phyloP scores from a whole-genome alignment of 2,113 vertebrate genomes.

The Hemibagrus wyckioides region DNA sequence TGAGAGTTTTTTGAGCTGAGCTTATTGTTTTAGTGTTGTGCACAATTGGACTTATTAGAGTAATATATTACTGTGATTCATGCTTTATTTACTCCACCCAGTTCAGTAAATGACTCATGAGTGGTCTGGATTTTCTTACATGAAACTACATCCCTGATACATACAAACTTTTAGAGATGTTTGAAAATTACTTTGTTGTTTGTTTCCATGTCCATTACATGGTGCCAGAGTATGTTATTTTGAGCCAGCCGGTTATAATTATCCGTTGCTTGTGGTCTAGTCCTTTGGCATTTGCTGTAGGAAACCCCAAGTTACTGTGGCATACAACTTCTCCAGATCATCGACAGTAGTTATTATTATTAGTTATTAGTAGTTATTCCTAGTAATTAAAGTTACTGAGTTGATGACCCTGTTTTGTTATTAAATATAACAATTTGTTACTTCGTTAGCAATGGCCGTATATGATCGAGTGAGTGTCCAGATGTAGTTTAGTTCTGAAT shows the following conservation, averaged over 20 bases:
- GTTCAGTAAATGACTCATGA: constrained; percentile 30
- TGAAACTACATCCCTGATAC: neutral
- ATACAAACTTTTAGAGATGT: neutral
- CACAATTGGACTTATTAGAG: neutral
- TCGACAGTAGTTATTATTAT: neutral
- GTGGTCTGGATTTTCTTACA: neutral
- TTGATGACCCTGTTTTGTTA: neutral
- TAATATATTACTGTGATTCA: neutral
- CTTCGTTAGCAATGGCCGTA: neutral
- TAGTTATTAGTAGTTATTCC: neutral
- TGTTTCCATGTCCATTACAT: constrained; percentile 15
- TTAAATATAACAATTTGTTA: neutral
- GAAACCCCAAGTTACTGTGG: neutral
- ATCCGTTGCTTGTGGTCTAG: constrained; percentile 17
- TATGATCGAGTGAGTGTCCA: neutral
- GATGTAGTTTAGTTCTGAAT: neutral
- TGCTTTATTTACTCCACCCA: constrained; percentile 29
- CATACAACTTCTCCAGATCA: constrained; percentile 2
- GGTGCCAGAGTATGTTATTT: constrained; percentile 32
- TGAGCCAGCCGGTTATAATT: constrained; percentile 41
- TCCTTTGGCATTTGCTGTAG: constrained; percentile 17
- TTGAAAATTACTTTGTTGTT: constrained; percentile 18
- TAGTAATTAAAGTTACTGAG: neutral
- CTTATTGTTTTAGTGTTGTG: neutral
- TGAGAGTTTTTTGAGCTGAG: neutral